These are phyloP conservation scores for Chouioia cunea DNA, from an alignment of 2,888 invertebrate genomes.

Conservation along the genomic window DNA sequence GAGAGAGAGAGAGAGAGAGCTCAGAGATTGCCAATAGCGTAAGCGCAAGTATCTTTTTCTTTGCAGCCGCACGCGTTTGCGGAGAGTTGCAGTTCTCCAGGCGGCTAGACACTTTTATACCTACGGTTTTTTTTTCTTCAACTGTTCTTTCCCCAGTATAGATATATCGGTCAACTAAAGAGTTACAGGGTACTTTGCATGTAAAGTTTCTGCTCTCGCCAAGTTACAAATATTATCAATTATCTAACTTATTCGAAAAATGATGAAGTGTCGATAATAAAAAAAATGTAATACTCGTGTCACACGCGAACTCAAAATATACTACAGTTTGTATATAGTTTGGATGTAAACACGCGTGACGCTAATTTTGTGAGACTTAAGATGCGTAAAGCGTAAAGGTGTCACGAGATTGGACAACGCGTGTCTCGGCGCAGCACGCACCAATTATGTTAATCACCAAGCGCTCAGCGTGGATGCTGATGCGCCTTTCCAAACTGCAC, in stretches of 20 bases:
- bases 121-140: background rate
- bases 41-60: background rate
- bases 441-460: conserved; percentile 56
- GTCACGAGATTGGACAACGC: conserved; percentile 54
- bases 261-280: no score
- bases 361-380: conserved; percentile 52
- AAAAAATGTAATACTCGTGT: no score
- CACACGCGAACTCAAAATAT: no score
- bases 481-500: conserved; percentile 6
- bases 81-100: conserved; percentile 41
- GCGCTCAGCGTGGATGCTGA: no score
- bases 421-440: conserved; percentile 52
- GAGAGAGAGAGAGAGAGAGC: conserved; percentile 28
- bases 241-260: no score
- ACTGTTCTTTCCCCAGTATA: no score
- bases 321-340: no score
- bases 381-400: conserved; percentile 54
- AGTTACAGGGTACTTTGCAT: no score
- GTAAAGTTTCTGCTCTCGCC: no score
- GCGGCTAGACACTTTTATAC: conserved; percentile 28
- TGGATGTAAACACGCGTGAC: conserved; percentile 47
- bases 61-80: background rate
- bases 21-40: conserved; percentile 51
- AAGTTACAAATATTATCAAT: no score
- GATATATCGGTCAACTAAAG: no score